Conservation (phyloP, 2,113 vertebrate genomes). For the Blennius ocellaris region DNA sequence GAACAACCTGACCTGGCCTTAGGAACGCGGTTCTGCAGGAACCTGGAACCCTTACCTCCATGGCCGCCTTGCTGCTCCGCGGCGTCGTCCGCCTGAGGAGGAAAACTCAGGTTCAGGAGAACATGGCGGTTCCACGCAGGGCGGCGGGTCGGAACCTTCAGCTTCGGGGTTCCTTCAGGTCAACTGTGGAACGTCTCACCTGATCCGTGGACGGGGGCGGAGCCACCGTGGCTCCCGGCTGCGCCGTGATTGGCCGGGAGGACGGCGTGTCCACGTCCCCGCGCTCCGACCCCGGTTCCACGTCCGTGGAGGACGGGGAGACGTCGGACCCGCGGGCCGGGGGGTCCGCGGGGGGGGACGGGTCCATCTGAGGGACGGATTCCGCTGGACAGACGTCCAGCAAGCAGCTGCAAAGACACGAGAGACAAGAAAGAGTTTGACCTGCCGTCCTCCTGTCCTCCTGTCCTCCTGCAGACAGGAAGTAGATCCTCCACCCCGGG, state of each 20-base stretch:
- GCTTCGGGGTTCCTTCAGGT: too few relatives aligned
- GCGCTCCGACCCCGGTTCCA: conserved; percentile 28
- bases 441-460: background rate
- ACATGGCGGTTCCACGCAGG: too few relatives aligned
- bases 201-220: conserved; percentile 10
- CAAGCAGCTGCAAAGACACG: conserved; percentile 37
- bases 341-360: too few relatives aligned
- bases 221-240: conserved; percentile 27
- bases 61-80: conserved; percentile 27
- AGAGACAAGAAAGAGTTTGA: background rate
- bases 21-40: too few relatives aligned
- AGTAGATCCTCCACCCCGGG: too few relatives aligned
- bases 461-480: too few relatives aligned
- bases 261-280: conserved; percentile 44
- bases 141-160: too few relatives aligned
- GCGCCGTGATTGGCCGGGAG: conserved; percentile 16
- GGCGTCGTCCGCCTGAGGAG: conserved; percentile 56
- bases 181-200: conserved; percentile 39
- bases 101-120: background rate
- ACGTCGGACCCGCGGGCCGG: background rate
- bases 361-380: background rate
- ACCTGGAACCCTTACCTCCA: conserved; percentile 70
- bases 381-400: conserved; percentile 18
- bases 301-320: conserved; percentile 23
- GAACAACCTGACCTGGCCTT: too few relatives aligned